phyloP scores from a whole-genome alignment of 1,140 invertebrate species.

The Orchestia grillus region DNA sequence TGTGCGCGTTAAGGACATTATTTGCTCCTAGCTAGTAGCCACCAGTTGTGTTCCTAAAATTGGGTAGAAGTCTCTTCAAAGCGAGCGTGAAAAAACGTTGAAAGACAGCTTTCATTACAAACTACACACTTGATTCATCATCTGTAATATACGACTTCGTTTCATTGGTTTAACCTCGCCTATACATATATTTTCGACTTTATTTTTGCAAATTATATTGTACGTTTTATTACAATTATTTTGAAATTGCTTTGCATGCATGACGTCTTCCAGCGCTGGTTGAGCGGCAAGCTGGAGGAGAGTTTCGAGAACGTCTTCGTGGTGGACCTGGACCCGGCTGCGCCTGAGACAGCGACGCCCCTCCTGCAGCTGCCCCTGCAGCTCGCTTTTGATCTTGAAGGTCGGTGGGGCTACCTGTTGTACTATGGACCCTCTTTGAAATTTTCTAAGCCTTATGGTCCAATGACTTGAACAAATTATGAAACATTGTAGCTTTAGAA shows the following conservation, averaged over 20 bases:
- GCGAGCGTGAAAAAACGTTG: background rate
- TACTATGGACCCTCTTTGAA: no score
- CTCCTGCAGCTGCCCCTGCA: conserved; percentile 21
- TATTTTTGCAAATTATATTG: background rate
- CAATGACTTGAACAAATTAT: no score
- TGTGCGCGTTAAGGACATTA: no score
- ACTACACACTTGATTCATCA: background rate
- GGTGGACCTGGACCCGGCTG: background rate
- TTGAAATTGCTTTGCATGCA: background rate
- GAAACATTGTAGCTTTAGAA: no score
- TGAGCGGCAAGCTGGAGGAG: conserved; percentile 52
- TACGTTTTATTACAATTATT: background rate
- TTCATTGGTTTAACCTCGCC: background rate
- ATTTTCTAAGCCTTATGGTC: no score
- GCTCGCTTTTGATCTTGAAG: conserved; percentile 32
- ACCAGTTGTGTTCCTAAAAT: background rate
- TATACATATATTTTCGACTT: background rate
- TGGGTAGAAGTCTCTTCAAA: background rate
- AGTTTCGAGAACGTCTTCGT: conserved; percentile 59
- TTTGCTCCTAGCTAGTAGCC: no score
- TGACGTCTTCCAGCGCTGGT: background rate
- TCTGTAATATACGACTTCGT: background rate
- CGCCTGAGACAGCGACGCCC: background rate
- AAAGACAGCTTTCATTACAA: background rate
- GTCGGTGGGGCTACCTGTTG: background rate